A percentile compares a stretch with the other conserved stretches of the same genome.
Evolutionary conservation across 2,797 vertebrate species (phyloP).

Genomic region (Florisuga fusca): DNA sequence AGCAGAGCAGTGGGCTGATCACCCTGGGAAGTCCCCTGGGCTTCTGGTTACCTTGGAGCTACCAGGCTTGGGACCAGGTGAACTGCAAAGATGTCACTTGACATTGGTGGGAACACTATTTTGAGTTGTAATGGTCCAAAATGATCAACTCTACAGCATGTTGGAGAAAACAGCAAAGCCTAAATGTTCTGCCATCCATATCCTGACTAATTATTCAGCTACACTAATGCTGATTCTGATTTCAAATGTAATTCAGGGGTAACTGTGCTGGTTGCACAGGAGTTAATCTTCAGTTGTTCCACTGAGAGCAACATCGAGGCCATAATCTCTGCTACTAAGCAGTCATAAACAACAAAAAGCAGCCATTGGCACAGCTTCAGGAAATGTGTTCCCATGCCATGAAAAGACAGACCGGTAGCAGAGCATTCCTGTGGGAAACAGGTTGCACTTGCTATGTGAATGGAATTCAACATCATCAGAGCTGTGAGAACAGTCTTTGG

Average conservation of each 20-base stretch:
- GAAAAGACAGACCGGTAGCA: background rate
- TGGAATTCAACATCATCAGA: background rate
- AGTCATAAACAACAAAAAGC: background rate
- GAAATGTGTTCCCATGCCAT: accelerated
- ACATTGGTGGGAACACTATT: background rate
- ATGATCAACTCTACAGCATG: background rate
- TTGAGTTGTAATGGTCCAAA: background rate
- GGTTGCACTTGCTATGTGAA: background rate
- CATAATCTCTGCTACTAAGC: background rate
- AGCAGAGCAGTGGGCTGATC: background rate
- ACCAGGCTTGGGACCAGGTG: background rate
- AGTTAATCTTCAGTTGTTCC: background rate
- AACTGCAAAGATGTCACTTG: background rate
- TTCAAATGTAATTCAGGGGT: background rate
- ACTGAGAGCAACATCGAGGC: background rate
- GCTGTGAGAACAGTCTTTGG: background rate
- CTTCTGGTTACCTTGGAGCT: background rate
- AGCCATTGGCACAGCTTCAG: background rate
- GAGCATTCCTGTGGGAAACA: background rate
- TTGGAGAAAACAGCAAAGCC: background rate
- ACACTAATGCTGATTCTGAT: background rate
- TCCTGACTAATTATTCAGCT: background rate
- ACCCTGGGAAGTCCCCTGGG: background rate
- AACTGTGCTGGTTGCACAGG: background rate
- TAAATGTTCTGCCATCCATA: background rate